Evolutionary conservation across 2,797 vertebrate species (phyloP).

Genomic region (Sebastes alutus): DNA sequence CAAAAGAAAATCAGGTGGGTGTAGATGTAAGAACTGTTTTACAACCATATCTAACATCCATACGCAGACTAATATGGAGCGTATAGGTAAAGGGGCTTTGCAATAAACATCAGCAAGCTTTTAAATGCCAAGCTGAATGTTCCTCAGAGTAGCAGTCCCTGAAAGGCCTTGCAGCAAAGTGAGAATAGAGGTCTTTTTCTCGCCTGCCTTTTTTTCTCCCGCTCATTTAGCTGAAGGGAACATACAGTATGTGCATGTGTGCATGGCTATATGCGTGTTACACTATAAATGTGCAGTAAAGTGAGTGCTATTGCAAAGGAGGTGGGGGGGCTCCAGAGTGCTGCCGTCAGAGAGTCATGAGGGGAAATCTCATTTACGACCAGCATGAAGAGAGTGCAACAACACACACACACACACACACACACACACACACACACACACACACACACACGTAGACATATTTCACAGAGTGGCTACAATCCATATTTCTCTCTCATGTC

Average conservation of each 20-base stretch:
- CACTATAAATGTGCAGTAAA: constrained; percentile 17
- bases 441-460: constrained; percentile 1
- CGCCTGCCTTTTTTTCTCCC: neutral
- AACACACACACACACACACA: constrained; percentile 23
- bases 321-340: constrained; percentile 3
- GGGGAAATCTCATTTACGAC: constrained; percentile 73
- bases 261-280: neutral
- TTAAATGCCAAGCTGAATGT: constrained; percentile 49
- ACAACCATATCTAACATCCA: constrained; percentile 1
- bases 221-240: constrained; percentile 51
- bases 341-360: constrained; percentile 56
- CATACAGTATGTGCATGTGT: neutral
- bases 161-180: constrained; percentile 44
- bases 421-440: constrained; percentile 16
- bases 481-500: constrained; percentile 57
- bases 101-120: constrained; percentile 28
- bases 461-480: constrained; percentile 43
- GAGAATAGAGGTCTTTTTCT: constrained; percentile 27
- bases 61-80: constrained; percentile 5
- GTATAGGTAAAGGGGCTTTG: constrained; percentile 6
- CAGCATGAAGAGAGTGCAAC: constrained; percentile 56
- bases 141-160: constrained; percentile 40
- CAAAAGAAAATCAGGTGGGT: neutral
- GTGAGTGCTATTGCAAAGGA: neutral
- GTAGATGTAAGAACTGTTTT: neutral